Evolutionary conservation across 2,888 invertebrate species (phyloP).

Genomic region (Venustoraphidia nigricollis): DNA sequence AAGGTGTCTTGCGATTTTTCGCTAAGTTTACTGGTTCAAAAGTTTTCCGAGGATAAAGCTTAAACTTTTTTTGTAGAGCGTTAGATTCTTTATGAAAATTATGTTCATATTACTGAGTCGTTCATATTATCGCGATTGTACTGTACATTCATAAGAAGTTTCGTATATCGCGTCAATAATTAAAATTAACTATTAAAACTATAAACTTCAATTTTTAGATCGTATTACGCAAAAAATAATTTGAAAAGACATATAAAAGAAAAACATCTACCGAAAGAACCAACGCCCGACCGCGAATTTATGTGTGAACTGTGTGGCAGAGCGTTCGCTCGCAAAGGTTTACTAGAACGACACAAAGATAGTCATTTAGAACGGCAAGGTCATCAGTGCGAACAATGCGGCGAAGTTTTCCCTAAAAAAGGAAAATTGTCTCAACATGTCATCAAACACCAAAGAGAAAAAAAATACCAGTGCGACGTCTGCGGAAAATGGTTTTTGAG

Average conservation of each 20-base stretch:
- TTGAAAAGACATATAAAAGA: constrained; percentile 1
- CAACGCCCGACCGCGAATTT: neutral
- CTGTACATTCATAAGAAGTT: no score
- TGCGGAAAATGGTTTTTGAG: constrained; percentile 4
- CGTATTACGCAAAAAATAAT: constrained; percentile 4
- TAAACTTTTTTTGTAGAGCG: no score
- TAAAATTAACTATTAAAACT: no score
- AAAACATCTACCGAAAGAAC: neutral
- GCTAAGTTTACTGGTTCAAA: no score
- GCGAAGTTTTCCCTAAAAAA: constrained; percentile 5
- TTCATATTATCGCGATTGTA: no score
- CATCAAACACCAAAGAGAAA: constrained; percentile 21
- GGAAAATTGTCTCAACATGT: constrained; percentile 5
- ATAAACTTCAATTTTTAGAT: neutral
- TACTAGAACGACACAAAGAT: constrained; percentile 7
- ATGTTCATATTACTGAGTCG: no score
- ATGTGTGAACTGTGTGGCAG: constrained; percentile 2
- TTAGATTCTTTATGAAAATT: no score
- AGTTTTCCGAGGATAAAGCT: no score
- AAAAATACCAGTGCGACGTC: constrained; percentile 15
- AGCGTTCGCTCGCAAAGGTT: constrained; percentile 1
- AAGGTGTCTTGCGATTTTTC: no score
- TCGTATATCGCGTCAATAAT: no score
- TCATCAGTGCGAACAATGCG: constrained; percentile 7
- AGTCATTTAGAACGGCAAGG: constrained; percentile 5